Conservation (phyloP, 2,797 vertebrate genomes). For the Arrhamphus sclerolepis region DNA sequence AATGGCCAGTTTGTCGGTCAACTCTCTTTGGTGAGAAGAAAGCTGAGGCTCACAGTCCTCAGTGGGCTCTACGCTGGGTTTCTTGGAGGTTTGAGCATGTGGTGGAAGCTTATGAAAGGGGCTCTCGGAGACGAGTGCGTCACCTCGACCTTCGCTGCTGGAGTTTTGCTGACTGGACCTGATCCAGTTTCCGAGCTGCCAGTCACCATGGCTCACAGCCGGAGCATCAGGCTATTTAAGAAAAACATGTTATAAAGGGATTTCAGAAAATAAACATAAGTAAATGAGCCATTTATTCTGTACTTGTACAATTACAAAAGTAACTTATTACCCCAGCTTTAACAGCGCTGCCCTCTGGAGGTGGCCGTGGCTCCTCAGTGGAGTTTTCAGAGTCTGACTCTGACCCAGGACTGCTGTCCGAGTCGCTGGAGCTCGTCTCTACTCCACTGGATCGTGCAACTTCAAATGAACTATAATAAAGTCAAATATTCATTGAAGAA, state of each 20-base stretch:
- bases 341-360: slow-evolving; percentile 38
- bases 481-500: not conserved
- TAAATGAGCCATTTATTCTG: not conserved
- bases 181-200: slow-evolving; percentile 91
- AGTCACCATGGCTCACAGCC: slow-evolving; percentile 79
- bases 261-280: not conserved
- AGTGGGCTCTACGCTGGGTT: slow-evolving; percentile 28
- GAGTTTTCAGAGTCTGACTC: slow-evolving; percentile 84
- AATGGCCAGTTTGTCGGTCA: slow-evolving; percentile 34
- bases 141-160: slow-evolving; percentile 65
- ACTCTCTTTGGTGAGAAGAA: slow-evolving; percentile 43
- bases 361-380: slow-evolving; percentile 73
- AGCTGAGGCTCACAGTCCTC: slow-evolving; percentile 62
- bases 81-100: slow-evolving; percentile 32
- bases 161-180: slow-evolving; percentile 80
- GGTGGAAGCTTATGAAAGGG: slow-evolving; percentile 44
- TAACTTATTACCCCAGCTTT: slow-evolving; percentile 75
- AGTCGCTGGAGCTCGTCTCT: slow-evolving; percentile 88
- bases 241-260: not conserved
- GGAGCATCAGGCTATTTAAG: slow-evolving; percentile 78
- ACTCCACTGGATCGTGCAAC: slow-evolving; percentile 85
- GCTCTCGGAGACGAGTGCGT: slow-evolving; percentile 17
- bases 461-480: slow-evolving; percentile 67
- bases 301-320: not conserved
- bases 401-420: slow-evolving; percentile 89